Conservation (phyloP, 2,888 invertebrate genomes). For the Trichopoda pennipes region DNA sequence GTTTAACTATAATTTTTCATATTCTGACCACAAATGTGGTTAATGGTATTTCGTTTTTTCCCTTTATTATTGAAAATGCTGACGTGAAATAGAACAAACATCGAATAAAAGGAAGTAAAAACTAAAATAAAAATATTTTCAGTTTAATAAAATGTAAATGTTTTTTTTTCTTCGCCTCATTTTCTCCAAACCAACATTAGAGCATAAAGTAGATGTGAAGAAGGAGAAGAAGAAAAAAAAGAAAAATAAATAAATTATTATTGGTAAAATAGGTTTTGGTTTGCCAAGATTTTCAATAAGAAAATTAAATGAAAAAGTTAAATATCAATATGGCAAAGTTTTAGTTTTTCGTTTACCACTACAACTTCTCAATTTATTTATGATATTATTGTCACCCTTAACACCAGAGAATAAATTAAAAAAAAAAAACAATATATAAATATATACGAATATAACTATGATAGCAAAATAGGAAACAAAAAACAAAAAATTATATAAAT, state of each 20-base stretch:
- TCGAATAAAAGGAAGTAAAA: slow-evolving; percentile 7
- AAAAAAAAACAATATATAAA: slow-evolving; percentile 19
- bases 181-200: neutral
- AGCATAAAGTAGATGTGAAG: neutral
- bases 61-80: slow-evolving; percentile 54
- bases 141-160: slow-evolving; percentile 34
- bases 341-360: slow-evolving; percentile 12
- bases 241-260: slow-evolving; percentile 23
- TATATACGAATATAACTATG: neutral
- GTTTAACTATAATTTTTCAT: slow-evolving; percentile 58
- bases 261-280: slow-evolving; percentile 34
- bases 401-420: slow-evolving; percentile 49
- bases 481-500: slow-evolving; percentile 31
- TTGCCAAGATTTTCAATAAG: slow-evolving; percentile 46
- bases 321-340: slow-evolving; percentile 52
- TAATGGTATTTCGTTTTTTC: slow-evolving; percentile 60
- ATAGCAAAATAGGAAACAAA: neutral
- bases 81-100: slow-evolving; percentile 26
- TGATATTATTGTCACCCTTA: slow-evolving; percentile 31
- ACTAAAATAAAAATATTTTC: slow-evolving; percentile 24
- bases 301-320: slow-evolving; percentile 48
- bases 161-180: neutral
- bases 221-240: neutral
- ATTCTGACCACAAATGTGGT: slow-evolving; percentile 66
- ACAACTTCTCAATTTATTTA: slow-evolving; percentile 11